Conservation (phyloP, 1,140 invertebrate genomes). For the Leptinotarsa defecta region DNA sequence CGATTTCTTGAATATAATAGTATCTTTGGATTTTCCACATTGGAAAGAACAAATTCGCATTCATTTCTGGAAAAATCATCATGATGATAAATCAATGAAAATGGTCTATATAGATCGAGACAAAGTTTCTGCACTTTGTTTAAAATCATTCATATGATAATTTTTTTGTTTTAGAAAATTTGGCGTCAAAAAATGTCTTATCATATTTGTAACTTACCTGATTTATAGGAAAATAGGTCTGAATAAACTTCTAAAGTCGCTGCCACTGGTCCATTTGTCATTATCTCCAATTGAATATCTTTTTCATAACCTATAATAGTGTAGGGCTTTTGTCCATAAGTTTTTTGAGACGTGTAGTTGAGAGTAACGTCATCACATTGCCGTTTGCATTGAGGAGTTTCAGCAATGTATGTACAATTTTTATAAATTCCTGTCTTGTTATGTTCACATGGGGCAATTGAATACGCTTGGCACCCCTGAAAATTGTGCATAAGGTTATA, state of each 20-base stretch:
- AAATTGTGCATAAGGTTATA: too few species aligned
- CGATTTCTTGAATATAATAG: too few species aligned
- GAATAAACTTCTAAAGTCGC: constrained; percentile 66
- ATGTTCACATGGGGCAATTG: constrained; percentile 67
- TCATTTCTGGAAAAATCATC: too few species aligned
- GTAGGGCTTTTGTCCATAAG: not conserved
- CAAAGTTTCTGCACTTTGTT: too few species aligned
- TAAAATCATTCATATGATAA: too few species aligned
- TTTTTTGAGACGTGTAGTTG: not conserved
- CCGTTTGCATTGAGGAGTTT: not conserved
- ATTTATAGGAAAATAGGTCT: constrained; percentile 73
- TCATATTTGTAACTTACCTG: constrained; percentile 58
- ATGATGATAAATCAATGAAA: too few species aligned
- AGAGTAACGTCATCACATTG: not conserved
- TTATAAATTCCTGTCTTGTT: constrained; percentile 51
- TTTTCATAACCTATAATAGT: not conserved
- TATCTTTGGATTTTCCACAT: too few species aligned
- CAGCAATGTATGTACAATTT: not conserved
- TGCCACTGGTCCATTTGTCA: constrained; percentile 89
- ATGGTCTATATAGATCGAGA: too few species aligned
- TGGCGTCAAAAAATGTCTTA: too few species aligned
- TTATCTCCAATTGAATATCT: constrained; percentile 74
- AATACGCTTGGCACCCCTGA: not conserved
- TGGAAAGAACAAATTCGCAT: too few species aligned
- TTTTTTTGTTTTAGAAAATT: too few species aligned